Evolutionary conservation across 1,140 invertebrate genomes (phyloP).

Genomic region (Lethrus apterus): DNA sequence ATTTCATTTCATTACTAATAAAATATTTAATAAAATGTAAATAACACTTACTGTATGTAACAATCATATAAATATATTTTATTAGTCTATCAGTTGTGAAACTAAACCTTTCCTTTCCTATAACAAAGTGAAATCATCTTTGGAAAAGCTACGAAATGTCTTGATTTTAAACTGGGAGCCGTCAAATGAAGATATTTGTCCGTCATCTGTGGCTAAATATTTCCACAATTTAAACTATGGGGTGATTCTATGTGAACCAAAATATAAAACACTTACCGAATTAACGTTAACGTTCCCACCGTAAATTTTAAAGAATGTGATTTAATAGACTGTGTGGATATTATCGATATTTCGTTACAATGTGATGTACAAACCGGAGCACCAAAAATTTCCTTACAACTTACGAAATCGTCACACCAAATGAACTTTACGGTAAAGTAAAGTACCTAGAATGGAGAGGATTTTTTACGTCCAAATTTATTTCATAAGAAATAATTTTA

Average conservation of each 20-base stretch:
- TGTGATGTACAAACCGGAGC: conserved; percentile 38
- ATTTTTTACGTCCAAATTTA: conserved; percentile 42
- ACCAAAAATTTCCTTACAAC: conserved; percentile 38
- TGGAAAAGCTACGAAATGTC: conserved; percentile 40
- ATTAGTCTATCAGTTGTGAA: conserved; percentile 49
- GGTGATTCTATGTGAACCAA: conserved; percentile 42
- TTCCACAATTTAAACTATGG: conserved; percentile 43
- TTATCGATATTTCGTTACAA: conserved; percentile 47
- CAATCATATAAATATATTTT: no score
- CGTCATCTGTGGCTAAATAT: conserved; percentile 54
- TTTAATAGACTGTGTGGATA: conserved; percentile 31
- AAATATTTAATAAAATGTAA: no score
- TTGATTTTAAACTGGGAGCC: conserved; percentile 52
- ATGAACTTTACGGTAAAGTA: conserved; percentile 34
- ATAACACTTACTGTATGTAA: no score
- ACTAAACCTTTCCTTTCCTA: conserved; percentile 46
- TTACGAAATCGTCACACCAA: conserved; percentile 38
- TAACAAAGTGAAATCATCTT: conserved; percentile 38
- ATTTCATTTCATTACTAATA: no score
- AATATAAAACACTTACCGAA: conserved; percentile 31
- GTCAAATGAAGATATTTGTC: conserved; percentile 46
- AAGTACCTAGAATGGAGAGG: conserved; percentile 45
- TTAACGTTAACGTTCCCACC: conserved; percentile 40
- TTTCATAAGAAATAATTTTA: no score
- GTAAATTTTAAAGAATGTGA: conserved; percentile 28